Percentiles rank a stretch among this genome's conserved stretches.
phyloP scores from a whole-genome alignment of 2,888 invertebrate species.

The Conops quadrifasciatus region DNA sequence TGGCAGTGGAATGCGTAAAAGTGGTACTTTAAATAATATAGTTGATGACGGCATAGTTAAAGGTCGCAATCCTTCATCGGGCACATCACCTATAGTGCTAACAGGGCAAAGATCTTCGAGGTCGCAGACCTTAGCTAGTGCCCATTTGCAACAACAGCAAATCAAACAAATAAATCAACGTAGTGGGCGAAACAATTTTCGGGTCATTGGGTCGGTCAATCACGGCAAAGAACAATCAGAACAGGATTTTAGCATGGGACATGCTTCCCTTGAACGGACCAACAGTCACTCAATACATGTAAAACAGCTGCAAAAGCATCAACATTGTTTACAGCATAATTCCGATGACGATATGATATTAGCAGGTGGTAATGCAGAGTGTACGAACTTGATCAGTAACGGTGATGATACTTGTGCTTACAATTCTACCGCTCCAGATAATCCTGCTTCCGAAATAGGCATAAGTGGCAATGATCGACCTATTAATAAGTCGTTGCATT shows the following conservation, averaged over 20 bases:
- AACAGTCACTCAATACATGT: slow-evolving; percentile 46
- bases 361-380: slow-evolving; percentile 57
- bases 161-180: slow-evolving; percentile 32
- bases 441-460: slow-evolving; percentile 12
- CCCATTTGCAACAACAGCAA: slow-evolving; percentile 36
- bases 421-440: slow-evolving; percentile 41
- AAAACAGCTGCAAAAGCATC: slow-evolving; percentile 42
- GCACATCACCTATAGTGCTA: slow-evolving; percentile 42
- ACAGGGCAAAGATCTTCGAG: slow-evolving; percentile 45
- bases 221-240: slow-evolving; percentile 37
- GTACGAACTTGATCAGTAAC: slow-evolving; percentile 58
- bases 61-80: slow-evolving; percentile 41
- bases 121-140: slow-evolving; percentile 43
- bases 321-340: slow-evolving; percentile 44
- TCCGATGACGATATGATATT: slow-evolving; percentile 58
- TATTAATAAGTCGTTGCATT: slow-evolving; percentile 9
- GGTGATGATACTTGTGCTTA: slow-evolving; percentile 41
- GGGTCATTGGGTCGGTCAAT: slow-evolving; percentile 37
- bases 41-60: slow-evolving; percentile 38
- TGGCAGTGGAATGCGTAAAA: slow-evolving; percentile 59
- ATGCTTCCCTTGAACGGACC: slow-evolving; percentile 45
- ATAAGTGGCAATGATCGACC: slow-evolving; percentile 15
- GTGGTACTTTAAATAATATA: slow-evolving; percentile 62
- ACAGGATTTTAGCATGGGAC: slow-evolving; percentile 34
- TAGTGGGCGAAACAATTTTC: slow-evolving; percentile 24